Base-by-base conservation (phyloP, 2,888 invertebrate genomes). In the Drosophila recens region DNA sequence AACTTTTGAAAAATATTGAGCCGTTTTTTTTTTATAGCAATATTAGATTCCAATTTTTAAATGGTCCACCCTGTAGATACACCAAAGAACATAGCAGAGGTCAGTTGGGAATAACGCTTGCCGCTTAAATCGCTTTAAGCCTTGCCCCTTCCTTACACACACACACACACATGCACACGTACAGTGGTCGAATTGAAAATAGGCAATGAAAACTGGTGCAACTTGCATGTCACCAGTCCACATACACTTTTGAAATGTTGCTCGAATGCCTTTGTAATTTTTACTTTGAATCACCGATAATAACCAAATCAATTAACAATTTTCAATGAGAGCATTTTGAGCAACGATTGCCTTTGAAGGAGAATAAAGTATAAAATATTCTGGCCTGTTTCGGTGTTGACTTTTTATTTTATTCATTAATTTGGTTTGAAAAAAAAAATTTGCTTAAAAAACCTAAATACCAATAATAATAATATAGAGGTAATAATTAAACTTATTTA, bases 21-120 rank as follows among this genome's bases (percentile, higher is more conserved):
- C n/a, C n/a, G n/a, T n/a, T n/a, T n/a, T n/a, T n/a, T n/a, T n/a
- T n/a, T n/a, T n/a, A n/a, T n/a, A n/a, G n/a, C n/a, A n/a, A n/a
- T n/a, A n/a, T n/a, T n/a, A n/a, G n/a, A n/a, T n/a, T n/a, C n/a
- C n/a, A n/a, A n/a, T n/a, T n/a, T n/a, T n/a, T n/a, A n/a, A n/a
- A n/a, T n/a, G n/a, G n/a, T n/a, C n/a, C n/a, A n/a, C n/a, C n/a
- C n/a, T n/a, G n/a, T n/a, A 40, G 23, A 48, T 38, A 54, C 53
- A 68, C 51, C 62, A 40, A 20, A 57, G 46, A 51, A 54, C 46
- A 27, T 23, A 38, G 69, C 15, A 63, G 65, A 66, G 79, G 58
- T 74, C 75, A 62, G 43, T 40, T 69, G 69, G 46, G 69, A 54
- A 42, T 48, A 46, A 54, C 49, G 51, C 13, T 42, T 48, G 53